A percentile compares a stretch with the other conserved stretches of the same genome.
phyloP scores from a whole-genome alignment of 2,113 vertebrate species.

The Gulo gulo region DNA sequence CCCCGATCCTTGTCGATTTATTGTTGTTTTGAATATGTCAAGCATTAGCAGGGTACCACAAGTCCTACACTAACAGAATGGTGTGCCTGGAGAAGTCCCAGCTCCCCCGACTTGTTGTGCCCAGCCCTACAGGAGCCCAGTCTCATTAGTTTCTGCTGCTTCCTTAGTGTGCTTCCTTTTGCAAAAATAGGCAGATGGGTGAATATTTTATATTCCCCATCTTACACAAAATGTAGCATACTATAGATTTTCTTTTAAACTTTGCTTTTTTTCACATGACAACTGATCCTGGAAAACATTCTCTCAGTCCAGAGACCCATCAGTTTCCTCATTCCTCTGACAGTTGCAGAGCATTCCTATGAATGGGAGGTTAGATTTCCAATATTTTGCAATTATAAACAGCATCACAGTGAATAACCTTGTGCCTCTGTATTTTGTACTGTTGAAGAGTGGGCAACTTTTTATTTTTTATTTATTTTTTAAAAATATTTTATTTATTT shows the following conservation, averaged over 20 bases:
- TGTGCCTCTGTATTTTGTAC: background rate
- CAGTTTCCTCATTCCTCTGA: background rate
- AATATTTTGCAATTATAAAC: background rate
- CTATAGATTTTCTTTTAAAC: background rate
- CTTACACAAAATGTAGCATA: background rate
- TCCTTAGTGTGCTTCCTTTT: background rate
- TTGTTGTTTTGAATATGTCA: background rate
- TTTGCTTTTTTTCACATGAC: background rate
- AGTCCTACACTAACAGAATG: background rate
- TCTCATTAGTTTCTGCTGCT: background rate
- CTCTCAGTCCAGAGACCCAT: background rate
- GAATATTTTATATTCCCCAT: background rate
- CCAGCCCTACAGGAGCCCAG: background rate
- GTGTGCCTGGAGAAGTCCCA: background rate
- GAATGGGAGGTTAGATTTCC: background rate
- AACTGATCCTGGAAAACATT: background rate
- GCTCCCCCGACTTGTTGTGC: rapidly evolving
- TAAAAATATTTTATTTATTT: too few relatives aligned
- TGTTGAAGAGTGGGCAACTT: background rate
- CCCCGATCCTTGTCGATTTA: background rate
- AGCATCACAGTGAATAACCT: background rate
- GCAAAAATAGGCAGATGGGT: background rate
- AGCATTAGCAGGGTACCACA: background rate
- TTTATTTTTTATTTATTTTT: background rate
- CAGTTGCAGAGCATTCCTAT: background rate